Base-by-base conservation (phyloP, 2,888 invertebrate species). In the Orthosia gothica region DNA sequence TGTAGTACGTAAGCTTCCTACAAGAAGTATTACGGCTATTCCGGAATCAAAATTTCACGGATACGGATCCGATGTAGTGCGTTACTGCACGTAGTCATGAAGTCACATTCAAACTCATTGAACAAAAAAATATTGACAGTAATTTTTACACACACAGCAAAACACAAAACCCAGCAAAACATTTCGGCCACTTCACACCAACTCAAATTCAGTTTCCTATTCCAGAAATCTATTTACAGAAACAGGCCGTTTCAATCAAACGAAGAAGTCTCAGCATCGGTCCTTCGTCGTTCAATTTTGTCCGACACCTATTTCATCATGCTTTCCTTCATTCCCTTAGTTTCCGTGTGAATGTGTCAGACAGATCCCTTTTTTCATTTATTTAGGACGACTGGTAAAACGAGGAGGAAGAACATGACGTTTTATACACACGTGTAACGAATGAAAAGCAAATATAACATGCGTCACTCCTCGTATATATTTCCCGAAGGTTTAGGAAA, bases 301-400 rank as follows among this genome's bases (percentile, higher is more conserved):
- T 52, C 74, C 70, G 63, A 67, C 50, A 63, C 63, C 74, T 72
- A 81, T 84, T 84, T 65, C 57, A 82, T 77, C 66, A 76, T 76
- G 74, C 72, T 18, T 63, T 49, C 72, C 13, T 66, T 23, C 58
- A 50, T 63, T 62, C 70, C n/a, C 45, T 81, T 63, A 59, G 69
- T 63, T 70, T 82, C 20, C 69, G 55, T 23, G 23, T 20, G 62
- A 55, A n/a, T 67, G 47, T 61, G 55, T 7, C 26, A 61, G 32
- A n/a, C 26, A 52, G 69, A 40, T 64, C 67, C 64, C 4, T 74
- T 69, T 75, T 76, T 74, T 50, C 15, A 70, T 63, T 16, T 49
- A 40, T 13, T n/a, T 32, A 54, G 15, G 12, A 23, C 40, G 32
- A 49, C 32, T 57, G 32, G 49, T 45, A 40, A 50, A 40, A 45